Conservation (phyloP, 2,888 invertebrate species). For the Thelaira solivaga region DNA sequence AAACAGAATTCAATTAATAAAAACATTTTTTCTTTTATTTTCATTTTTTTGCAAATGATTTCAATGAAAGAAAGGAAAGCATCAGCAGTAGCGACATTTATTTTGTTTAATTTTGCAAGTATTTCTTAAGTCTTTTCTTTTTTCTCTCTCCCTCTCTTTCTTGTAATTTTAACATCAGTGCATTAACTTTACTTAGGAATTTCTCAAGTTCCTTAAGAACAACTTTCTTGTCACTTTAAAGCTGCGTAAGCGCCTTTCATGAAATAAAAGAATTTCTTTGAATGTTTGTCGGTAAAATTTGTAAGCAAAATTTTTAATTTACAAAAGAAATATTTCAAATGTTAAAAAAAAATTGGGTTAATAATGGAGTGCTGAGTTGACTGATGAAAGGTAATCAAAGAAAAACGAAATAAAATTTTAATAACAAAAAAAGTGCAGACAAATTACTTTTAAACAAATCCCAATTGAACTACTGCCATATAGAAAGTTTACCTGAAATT, state of each 20-base stretch:
- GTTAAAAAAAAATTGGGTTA: background rate
- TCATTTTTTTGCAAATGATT: no score
- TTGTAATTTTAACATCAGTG: no score
- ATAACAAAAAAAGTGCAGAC: no score
- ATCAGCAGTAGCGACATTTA: no score
- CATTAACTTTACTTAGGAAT: constrained; percentile 31
- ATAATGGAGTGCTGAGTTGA: no score
- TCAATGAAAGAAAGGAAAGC: background rate
- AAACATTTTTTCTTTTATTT: background rate
- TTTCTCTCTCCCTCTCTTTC: no score
- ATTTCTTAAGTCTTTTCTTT: constrained; percentile 17
- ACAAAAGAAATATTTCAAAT: background rate
- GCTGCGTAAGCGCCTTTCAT: constrained; percentile 6
- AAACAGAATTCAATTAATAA: background rate
- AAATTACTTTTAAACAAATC: no score
- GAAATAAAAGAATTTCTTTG: background rate
- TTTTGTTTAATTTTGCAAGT: constrained; percentile 14
- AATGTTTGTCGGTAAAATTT: constrained; percentile 17
- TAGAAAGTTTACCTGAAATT: no score
- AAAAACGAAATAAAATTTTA: no score
- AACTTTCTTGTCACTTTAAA: constrained; percentile 50
- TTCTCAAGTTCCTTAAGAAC: constrained; percentile 16
- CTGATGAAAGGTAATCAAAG: no score
- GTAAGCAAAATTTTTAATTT: background rate
- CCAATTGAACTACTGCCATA: no score